Conservation (phyloP, 2,113 vertebrate species). For the Gasterosteus nipponicus region DNA sequence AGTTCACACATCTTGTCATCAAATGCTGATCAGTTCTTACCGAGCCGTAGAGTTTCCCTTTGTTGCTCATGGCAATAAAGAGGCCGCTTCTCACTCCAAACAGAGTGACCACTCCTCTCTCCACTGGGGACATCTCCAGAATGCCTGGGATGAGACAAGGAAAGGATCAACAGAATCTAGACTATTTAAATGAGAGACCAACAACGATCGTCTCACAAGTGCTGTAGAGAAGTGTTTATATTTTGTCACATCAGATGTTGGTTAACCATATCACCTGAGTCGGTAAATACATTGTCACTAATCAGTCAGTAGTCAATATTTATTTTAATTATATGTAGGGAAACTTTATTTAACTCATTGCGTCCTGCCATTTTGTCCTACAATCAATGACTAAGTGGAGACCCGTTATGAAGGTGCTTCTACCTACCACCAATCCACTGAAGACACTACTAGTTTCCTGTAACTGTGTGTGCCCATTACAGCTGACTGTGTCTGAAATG, state of each 20-base stretch:
- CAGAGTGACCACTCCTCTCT: constrained; percentile 93
- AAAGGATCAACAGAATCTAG: background rate
- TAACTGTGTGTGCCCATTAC: background rate
- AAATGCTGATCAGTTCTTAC: constrained; percentile 81
- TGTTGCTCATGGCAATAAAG: constrained; percentile 93
- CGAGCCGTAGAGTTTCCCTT: constrained; percentile 94
- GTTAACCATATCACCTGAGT: too few relatives aligned
- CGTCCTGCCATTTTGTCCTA: too few relatives aligned
- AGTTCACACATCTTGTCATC: constrained; percentile 1
- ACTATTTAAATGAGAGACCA: background rate
- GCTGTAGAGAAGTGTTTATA: background rate
- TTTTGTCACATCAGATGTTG: too few relatives aligned
- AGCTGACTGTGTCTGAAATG: background rate
- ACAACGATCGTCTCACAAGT: background rate
- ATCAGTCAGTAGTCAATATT: too few relatives aligned
- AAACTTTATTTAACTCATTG: too few relatives aligned
- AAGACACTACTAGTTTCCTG: background rate
- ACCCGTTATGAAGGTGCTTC: too few relatives aligned
- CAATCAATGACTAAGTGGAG: too few relatives aligned
- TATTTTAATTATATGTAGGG: too few relatives aligned
- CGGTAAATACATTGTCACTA: too few relatives aligned
- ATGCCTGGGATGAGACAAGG: constrained; percentile 81
- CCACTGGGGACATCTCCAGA: constrained; percentile 93
- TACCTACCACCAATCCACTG: background rate
- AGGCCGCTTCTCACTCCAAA: constrained; percentile 89